Percentiles rank a stretch among this genome's conserved stretches.
Conservation (phyloP, 2,797 vertebrate genomes). For the Antennarius maculatus region DNA sequence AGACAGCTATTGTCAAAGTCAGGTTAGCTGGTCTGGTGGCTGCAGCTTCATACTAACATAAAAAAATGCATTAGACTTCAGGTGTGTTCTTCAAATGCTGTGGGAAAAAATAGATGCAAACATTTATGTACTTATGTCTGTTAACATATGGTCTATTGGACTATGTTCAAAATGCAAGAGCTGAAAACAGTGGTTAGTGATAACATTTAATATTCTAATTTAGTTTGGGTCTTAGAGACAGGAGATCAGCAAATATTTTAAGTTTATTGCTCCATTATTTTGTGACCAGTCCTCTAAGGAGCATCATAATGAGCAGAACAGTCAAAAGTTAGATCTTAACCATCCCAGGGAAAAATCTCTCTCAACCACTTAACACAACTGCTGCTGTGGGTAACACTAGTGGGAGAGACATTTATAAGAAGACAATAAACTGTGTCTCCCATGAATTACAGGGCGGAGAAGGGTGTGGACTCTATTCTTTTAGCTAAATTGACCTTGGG, state of each 20-base stretch:
- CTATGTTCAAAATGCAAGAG: conserved; percentile 10
- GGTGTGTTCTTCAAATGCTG: background rate
- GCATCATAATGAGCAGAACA: conserved; percentile 53
- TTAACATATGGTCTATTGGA: background rate
- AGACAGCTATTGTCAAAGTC: background rate
- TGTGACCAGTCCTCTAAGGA: conserved; percentile 25
- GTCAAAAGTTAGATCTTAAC: conserved; percentile 41
- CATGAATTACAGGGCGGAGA: conserved; percentile 69
- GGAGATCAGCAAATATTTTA: conserved; percentile 27
- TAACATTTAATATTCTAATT: conserved; percentile 29
- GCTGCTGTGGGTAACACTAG: conserved; percentile 64
- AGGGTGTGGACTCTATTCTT: conserved; percentile 65
- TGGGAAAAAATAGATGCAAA: background rate
- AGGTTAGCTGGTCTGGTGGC: background rate
- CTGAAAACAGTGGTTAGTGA: conserved; percentile 12
- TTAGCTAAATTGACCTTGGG: conserved; percentile 49
- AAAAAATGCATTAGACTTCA: background rate
- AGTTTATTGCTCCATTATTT: conserved; percentile 40
- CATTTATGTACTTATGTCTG: no score
- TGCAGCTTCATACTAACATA: background rate
- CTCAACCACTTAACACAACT: conserved; percentile 56
- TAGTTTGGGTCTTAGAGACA: conserved; percentile 10
- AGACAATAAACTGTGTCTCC: conserved; percentile 68
- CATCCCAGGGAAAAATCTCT: conserved; percentile 45
- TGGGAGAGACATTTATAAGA: conserved; percentile 68